Evolutionary conservation across 2,113 vertebrate genomes (phyloP).

Genomic region (Amazona vittata): DNA sequence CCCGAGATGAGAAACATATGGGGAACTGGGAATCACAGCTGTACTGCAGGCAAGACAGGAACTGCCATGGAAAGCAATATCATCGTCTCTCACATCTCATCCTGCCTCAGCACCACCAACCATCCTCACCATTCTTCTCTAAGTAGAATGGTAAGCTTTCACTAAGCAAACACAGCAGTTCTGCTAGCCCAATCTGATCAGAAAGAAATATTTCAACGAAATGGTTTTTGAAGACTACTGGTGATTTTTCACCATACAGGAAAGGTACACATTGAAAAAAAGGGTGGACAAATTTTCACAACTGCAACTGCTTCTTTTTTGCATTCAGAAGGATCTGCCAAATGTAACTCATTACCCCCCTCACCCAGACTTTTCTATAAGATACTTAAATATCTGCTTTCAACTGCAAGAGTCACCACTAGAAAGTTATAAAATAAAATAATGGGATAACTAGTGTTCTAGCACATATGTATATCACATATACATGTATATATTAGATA

Average conservation of each 20-base stretch:
- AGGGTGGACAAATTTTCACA: background rate
- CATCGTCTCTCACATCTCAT: rapidly evolving
- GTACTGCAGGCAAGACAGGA: background rate
- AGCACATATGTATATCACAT: background rate
- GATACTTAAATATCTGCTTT: background rate
- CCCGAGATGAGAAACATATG: rapidly evolving
- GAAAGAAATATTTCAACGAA: background rate
- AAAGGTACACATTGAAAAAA: background rate
- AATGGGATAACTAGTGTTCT: background rate
- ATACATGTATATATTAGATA: background rate
- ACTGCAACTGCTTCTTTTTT: background rate
- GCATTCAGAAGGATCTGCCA: background rate
- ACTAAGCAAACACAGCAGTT: background rate
- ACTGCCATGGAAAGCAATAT: background rate
- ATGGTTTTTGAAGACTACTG: background rate
- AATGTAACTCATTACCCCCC: rapidly evolving
- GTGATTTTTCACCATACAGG: background rate
- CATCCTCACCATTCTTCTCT: background rate
- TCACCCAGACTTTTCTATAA: background rate
- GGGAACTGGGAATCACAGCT: background rate
- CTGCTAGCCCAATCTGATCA: background rate
- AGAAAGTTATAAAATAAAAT: background rate
- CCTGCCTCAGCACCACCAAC: background rate
- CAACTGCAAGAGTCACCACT: background rate
- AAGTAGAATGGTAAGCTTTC: background rate